A percentile compares a stretch with the other conserved stretches of the same genome.
Conservation (phyloP, 2,797 vertebrate genomes). For the Poeciliopsis turneri region DNA sequence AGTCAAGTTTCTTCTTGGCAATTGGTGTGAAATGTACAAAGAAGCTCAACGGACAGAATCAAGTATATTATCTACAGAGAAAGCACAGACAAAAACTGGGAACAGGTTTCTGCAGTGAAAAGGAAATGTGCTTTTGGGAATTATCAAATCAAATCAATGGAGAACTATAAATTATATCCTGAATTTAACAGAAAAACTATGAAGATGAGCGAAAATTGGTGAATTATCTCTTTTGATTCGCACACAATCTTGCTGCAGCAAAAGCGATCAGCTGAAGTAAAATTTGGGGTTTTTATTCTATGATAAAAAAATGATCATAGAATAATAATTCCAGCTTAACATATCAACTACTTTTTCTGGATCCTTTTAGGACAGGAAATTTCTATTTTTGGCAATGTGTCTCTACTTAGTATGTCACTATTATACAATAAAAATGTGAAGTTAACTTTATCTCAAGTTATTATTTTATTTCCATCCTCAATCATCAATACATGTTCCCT, state of each 20-base stretch:
- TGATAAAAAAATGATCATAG: neutral
- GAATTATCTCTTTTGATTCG: neutral
- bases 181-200: neutral
- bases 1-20: neutral
- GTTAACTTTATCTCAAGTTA: neutral
- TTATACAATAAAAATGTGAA: neutral
- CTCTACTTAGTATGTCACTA: neutral
- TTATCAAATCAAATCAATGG: neutral
- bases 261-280: neutral
- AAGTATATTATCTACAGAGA: neutral
- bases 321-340: neutral
- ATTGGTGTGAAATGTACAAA: neutral
- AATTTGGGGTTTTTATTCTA: neutral
- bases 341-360: neutral
- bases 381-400: neutral
- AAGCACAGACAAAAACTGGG: neutral
- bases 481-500: neutral
- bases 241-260: neutral
- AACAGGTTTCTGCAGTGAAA: neutral
- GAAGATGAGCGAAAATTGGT: neutral
- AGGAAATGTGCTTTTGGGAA: neutral
- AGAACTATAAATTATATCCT: neutral
- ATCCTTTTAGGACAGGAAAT: neutral
- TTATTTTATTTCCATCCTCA: conserved; percentile 3
- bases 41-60: neutral